Evolutionary conservation across 2,797 vertebrate species (phyloP), one percentile per base, ranked within the genome.

Genomic region (Gadopsis marmoratus): DNA sequence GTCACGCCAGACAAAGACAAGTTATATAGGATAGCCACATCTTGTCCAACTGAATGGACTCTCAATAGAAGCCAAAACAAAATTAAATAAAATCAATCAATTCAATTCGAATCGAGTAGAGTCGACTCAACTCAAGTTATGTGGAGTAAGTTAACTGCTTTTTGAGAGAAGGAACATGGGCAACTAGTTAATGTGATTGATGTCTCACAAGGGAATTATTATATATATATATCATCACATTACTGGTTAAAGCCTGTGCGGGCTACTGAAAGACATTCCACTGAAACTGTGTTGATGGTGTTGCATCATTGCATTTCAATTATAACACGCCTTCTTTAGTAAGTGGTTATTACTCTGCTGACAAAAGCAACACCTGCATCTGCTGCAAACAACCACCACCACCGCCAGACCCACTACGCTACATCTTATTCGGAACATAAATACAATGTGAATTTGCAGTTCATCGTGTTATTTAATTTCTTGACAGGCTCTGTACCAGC

Each of bases 361-460:
- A 59, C 37, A 58, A 6, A 56, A 69, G 50, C 35, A 50, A 37
- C 48, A 47, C 29, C 50, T 58, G 43, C 63, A 26, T 53, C 33
- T 56, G 35, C 29, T 61, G 35, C 35, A 47, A 71, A 71, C 41
- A 33, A 11, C 31, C 16, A 17, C n/a, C 39, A 7, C 12, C 9
- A 17, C 26, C 26, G 26, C 26, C 26, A 26, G 26, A 26, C 26
- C 26, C 26, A 26, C 26, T 26, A 26, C 26, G 26, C 26, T 26
- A 26, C 26, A 26, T 26, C 23, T n/a, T 23, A 47, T 35, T 29
- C 23, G 7, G 3, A 14, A 33, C 16, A 37, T 17, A 7, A 19
- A 59, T 23, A 53, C 11, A 37, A 17, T 39, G 50, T 19, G n/a
- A 39, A 33, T 31, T 26, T 45, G 35, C 35, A 13, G 23, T 41